Conservation (phyloP, 2,113 vertebrate species). For the Crotophaga sulcirostris region DNA sequence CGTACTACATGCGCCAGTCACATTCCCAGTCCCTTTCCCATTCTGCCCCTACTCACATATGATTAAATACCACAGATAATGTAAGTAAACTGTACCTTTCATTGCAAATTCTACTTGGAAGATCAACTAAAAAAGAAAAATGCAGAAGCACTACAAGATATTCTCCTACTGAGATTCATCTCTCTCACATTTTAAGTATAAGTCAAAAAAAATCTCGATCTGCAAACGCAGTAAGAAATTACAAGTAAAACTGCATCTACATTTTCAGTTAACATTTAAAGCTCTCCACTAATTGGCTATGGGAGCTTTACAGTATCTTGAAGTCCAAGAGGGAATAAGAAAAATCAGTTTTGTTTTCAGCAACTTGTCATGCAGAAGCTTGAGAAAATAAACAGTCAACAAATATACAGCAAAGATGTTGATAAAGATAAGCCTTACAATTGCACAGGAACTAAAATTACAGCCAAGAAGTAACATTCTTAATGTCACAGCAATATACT, state of each 20-base stretch:
- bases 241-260: not conserved
- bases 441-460: not conserved
- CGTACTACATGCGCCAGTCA: not conserved
- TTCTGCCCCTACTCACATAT: not conserved
- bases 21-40: not conserved
- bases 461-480: not conserved
- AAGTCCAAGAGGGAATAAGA: not conserved
- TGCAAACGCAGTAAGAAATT: not conserved
- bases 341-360: not conserved
- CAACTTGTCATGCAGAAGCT: not conserved
- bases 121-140: not conserved
- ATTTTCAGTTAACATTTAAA: not conserved
- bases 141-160: not conserved
- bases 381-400: not conserved
- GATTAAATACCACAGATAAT: not conserved
- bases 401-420: not conserved
- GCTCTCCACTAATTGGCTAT: not conserved
- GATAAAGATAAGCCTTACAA: not conserved
- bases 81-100: not conserved
- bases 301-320: not conserved
- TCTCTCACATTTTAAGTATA: not conserved
- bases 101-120: not conserved
- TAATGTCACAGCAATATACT: not conserved
- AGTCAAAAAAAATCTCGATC: not conserved
- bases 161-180: not conserved